Base-by-base conservation (phyloP, 2,888 invertebrate genomes). In the Caprella mutica region DNA sequence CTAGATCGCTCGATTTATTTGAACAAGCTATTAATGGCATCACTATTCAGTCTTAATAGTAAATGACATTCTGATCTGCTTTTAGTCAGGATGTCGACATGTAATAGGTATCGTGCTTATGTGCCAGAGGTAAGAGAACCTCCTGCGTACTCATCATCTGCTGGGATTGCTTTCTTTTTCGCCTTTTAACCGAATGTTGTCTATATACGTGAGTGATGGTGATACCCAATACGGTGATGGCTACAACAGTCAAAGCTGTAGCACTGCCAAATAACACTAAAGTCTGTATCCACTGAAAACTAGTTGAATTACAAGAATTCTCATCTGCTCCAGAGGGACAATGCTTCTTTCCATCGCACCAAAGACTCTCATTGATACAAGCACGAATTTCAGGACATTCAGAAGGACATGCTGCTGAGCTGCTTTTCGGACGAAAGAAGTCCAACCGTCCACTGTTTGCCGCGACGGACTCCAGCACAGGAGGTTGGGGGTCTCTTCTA, bases 281-380 rank as follows among this genome's bases (percentile, higher is more conserved):
- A 5, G 59, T 40, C 38, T 64, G 59, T 14, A 64, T 46, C 63
- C 63, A 63, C 4, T 59, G 59, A 35, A 63, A 35, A 9, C 56
- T 55, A 42, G 51, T 42, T 24, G 59, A 55, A 39, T 59, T 52
- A 42, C 63, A 63, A 8, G 57, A 39, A 27, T 40, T 27, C n/a
- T 86, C 86, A 70, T 86, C 87, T 71, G 80, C 85, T 1, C 86
- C 86, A 4, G 85, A 84, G 14, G 86, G 86, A 70, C 87, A 87
- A 69, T 87, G 85, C 1, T 79, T 75, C 40, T 81, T 78, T 0
- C 86, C 85, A 70, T 87, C 86, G 71, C 86, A 87, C 86, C 86
- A 86, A 4, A 87, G 71, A 1, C 82, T 79, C 1, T 83, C 78
- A 63, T 82, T 84, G 68, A 86, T 86, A 71, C 86, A 87, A 0